Conservation (phyloP, 2,797 vertebrate species). For the Coracias cyanogaster region DNA sequence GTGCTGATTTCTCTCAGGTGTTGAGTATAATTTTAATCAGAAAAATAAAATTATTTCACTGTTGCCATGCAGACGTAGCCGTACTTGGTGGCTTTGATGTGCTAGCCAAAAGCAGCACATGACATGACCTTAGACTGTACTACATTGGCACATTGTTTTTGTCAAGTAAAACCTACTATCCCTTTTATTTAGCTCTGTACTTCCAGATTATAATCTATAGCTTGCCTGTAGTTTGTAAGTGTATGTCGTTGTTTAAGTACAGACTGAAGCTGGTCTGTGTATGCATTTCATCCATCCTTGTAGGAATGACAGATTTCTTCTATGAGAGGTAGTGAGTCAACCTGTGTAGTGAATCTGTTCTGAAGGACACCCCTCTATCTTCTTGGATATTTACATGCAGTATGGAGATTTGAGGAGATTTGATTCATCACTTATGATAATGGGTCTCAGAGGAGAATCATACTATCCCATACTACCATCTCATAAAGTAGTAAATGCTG, state of each 20-base stretch:
- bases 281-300: not conserved
- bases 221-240: not conserved
- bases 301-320: not conserved
- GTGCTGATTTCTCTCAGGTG: not conserved
- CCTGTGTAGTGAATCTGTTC: not conserved
- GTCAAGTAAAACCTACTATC: not conserved
- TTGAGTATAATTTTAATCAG: constrained; percentile 11
- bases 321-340: not conserved
- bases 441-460: not conserved
- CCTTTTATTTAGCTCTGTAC: not conserved
- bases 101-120: not conserved
- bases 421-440: not conserved
- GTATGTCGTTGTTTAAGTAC: not conserved
- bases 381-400: not conserved
- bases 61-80: not conserved
- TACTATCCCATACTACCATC: not conserved
- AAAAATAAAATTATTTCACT: not conserved
- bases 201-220: not conserved
- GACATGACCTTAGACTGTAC: not conserved
- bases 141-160: not conserved
- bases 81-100: constrained; percentile 35
- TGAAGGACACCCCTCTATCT: not conserved
- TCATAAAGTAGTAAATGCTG: not conserved
- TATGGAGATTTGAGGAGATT: not conserved
- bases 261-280: not conserved